Base-by-base conservation (phyloP, 1,140 invertebrate genomes). In the Drosophila obscura region DNA sequence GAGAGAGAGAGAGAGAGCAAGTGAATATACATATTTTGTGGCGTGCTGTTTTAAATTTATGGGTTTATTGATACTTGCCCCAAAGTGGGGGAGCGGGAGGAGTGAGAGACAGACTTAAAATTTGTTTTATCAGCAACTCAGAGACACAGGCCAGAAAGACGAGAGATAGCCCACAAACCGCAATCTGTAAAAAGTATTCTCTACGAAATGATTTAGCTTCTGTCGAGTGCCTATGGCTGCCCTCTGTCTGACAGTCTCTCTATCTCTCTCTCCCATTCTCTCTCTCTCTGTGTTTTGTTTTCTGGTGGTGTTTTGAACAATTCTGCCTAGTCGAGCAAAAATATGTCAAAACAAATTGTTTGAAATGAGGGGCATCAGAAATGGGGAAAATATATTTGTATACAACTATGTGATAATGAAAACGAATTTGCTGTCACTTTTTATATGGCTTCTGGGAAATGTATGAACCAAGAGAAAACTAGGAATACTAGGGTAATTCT, bases 261-360 rank as follows among this genome's bases (percentile, higher is more conserved):
- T n/a, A 9, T 9, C 39, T 41, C 22, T 8, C 49, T 59, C 46
- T 65, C 65, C 63, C 58, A 57, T 69, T 44, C 45, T 9, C 13
- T n/a, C 46, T 51, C 22, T 31, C 24, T 35, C 5, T 52, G 57
- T 81, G 76, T 69, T 81, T 81, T 68, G 67, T 57, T 57, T n/a
- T n/a, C n/a, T 62, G 57, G 62, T 68, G 71, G 64, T 81, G 80
- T 77, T 81, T 81, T 58, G 64, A 69, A 68, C 64, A 19, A 58
- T 69, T 69, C 65, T 58, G 67, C 50, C 65, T 69, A 69, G 67
- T 69, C 45, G 65, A 69, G 65, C 67, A 69, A 69, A 69, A 69
- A 69, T 69, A 67, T 69, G 67, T 69, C 67, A 69, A 69, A 69
- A 69, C 67, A 69, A 69, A 69, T 69, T 69, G 67, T 22, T 49